Base-by-base conservation (phyloP, 2,113 vertebrate genomes). In the Centrocercus urophasianus region DNA sequence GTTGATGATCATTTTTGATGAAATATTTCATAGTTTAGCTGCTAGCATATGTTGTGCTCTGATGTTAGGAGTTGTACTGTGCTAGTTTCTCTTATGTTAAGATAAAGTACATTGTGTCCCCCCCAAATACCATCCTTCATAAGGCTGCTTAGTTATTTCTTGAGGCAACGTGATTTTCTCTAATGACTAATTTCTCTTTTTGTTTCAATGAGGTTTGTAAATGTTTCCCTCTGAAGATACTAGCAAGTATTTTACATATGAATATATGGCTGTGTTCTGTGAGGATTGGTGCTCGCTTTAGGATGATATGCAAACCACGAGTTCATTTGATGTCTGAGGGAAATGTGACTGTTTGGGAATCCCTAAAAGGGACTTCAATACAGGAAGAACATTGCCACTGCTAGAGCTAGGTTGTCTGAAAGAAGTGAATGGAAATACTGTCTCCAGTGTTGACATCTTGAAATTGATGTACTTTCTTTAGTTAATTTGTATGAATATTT, bases 321-420 rank as follows among this genome's bases (percentile, higher is more conserved):
- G 2, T 57, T 36, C 2, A 13, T 34, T 72, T 52, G 24, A 10
- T 75, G 8, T 28, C 18, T 78, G 8, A 32, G 36, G 10, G 24
- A 11, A 9, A 8, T 14, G 72, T 65, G 47, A 7, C 10, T 70
- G 18, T 59, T 59, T 4, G 13, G 8, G 24, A 50, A n/a, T 69
- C 48, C 13, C 17, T 1, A 19, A 32, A 70, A 64, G 52, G 11
- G 3, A 2, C 32, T 90, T 42, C 52, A 64, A 30, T 24, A 21
- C 4, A 38, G 30, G 36, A 83, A 69, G 17, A 0, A 18, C 0
- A 1, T 34, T 89, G 12, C 34, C 40, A 14, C 4, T 61, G 13
- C 11, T 75, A 69, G 20, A 22, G 24, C 61, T 61, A 48, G 8
- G 13, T 77, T 90, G 21, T 67, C 3, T 65, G 38, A 36, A 71